phyloP scores from a whole-genome alignment of 2,888 invertebrate species.

The Heliothis peltigera region DNA sequence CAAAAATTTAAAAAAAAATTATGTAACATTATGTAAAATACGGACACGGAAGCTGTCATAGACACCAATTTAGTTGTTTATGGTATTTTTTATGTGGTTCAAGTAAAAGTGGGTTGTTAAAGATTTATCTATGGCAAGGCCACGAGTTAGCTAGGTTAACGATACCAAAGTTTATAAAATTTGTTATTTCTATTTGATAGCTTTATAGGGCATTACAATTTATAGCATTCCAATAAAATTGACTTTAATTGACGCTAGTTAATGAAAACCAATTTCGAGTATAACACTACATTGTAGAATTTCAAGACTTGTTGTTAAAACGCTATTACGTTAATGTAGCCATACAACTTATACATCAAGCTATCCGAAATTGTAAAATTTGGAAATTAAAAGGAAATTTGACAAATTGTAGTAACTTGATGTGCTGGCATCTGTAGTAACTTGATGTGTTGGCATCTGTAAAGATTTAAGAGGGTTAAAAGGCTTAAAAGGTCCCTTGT shows the following conservation, averaged over 20 bases:
- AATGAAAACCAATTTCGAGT: constrained; percentile 3
- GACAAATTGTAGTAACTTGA: too few relatives aligned
- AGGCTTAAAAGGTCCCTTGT: too few relatives aligned
- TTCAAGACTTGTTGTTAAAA: constrained; percentile 10
- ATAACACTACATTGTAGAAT: constrained; percentile 25
- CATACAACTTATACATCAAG: background rate
- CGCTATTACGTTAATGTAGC: background rate
- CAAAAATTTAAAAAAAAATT: constrained; percentile 35
- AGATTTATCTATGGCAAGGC: constrained; percentile 50
- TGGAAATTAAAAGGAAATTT: too few relatives aligned
- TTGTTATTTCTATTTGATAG: constrained; percentile 17
- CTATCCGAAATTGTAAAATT: too few relatives aligned
- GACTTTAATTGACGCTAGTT: constrained; percentile 2
- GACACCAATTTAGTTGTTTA: constrained; percentile 48
- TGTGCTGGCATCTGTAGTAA: too few relatives aligned
- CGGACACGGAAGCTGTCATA: constrained; percentile 55
- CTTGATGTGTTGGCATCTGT: too few relatives aligned
- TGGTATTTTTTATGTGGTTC: constrained; percentile 28
- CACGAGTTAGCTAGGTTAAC: constrained; percentile 20
- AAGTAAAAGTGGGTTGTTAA: constrained; percentile 64
- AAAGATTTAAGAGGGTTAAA: too few relatives aligned
- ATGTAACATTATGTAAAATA: constrained; percentile 54
- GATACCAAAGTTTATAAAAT: constrained; percentile 39
- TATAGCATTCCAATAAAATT: constrained; percentile 21
- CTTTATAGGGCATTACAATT: constrained; percentile 4